Base-by-base conservation (phyloP, 2,888 invertebrate genomes). In the Noctua comes region DNA sequence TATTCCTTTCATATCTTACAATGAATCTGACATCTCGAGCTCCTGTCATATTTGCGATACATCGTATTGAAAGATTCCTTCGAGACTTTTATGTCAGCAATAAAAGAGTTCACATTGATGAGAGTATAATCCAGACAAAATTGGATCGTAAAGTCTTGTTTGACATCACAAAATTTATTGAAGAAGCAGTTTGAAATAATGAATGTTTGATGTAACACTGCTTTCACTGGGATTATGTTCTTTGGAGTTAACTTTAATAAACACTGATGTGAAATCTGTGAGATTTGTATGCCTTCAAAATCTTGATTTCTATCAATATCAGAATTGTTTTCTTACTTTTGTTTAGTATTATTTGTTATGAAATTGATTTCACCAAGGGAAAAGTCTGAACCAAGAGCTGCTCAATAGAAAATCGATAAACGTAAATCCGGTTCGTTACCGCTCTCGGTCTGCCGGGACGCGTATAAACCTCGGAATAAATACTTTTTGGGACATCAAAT, bases 131-230 rank as follows among this genome's bases (percentile, higher is more conserved):
- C 81, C 85, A 84, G 74, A 85, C 74, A 84, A 87, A 88, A 88
- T 88, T 86, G 83, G 87, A 85, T 88, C 88, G 80, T 88, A 88
- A 88, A 88, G 84, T 85, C 72, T 76, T 85, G 87, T 87, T 84
- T 86, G 88, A 88, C 86, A 81, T 80, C 83, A 84, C 81, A 79
- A 77, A 81, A 85, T 85, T 83, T 87, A 88, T 83, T 79, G 79
- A 78, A 85, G 80, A 16, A 82, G 83, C 74, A 68, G 77, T 81
- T 86, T 79, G 64, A 80, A 79, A 83, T 88, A 82, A 88, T 82
- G 72, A 86, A 79, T 83, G 77, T 82, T 86, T 84, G 81, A 84
- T 88, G 79, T 82, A n/a, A n/a, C n/a, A n/a, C n/a, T n/a, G n/a
- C n/a, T n/a, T 73, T 79, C 73, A 64, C 48, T 76, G 66, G 73